These are phyloP conservation scores for Chondrilla cf. caribensis DNA, from an alignment of 37 sponge, comb jelly and placozoan species.

Conservation along the genomic window DNA sequence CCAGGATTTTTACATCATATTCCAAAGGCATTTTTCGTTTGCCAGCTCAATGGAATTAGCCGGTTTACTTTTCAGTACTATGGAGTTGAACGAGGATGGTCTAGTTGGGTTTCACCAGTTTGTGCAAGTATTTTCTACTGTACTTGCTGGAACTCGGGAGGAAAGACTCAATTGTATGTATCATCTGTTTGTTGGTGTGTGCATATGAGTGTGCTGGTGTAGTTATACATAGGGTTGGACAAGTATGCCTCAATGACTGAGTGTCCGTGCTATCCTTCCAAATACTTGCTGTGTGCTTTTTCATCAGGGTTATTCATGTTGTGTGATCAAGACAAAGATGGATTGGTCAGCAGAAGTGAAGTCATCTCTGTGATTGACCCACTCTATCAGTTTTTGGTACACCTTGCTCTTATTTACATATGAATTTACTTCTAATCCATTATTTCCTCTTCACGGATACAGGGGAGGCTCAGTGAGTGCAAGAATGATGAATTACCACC, in stretches of 20 bases:
- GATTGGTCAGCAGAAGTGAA: conserved; percentile 10
- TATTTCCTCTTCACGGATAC: too few relatives aligned
- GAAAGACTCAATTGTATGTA: conserved; percentile 73
- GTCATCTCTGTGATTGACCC: neutral
- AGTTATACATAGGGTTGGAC: neutral
- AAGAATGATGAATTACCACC: conserved; percentile 9
- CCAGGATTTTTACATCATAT: neutral
- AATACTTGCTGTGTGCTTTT: neutral
- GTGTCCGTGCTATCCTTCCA: neutral
- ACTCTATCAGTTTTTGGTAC: neutral
- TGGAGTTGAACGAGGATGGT: conserved; percentile 56
- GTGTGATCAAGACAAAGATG: conserved; percentile 20
- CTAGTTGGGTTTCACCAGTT: conserved; percentile 71
- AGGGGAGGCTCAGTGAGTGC: too few relatives aligned
- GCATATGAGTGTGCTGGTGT: neutral
- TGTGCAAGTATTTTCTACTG: conserved; percentile 57
- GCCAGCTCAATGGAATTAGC: too few relatives aligned
- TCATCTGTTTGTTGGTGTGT: neutral
- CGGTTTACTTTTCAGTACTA: conserved; percentile 35
- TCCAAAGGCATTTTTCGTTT: neutral
- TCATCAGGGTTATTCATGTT: neutral
- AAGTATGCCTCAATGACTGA: neutral
- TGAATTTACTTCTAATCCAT: too few relatives aligned
- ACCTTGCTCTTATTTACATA: too few relatives aligned
- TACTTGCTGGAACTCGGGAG: conserved; percentile 68